phyloP scores from a whole-genome alignment of 2,888 invertebrate species.

The Coenonympha glycerion region DNA sequence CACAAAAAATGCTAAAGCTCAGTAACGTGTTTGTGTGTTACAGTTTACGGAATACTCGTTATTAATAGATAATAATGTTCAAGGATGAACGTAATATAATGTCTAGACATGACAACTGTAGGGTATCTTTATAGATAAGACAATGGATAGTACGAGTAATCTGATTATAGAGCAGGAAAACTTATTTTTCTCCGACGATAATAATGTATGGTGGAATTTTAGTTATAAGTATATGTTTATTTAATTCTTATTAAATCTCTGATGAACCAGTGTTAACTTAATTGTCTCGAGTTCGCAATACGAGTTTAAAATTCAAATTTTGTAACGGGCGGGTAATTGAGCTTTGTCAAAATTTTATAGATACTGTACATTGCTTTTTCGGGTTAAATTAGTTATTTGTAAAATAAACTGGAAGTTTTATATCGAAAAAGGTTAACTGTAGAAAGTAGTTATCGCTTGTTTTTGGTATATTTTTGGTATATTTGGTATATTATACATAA shows the following conservation, averaged over 20 bases:
- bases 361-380: slow-evolving; percentile 5
- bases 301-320: slow-evolving; percentile 9
- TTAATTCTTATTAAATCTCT: neutral
- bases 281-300: slow-evolving; percentile 7
- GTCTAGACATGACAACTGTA: no score
- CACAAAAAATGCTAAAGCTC: no score
- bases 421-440: slow-evolving; percentile 1
- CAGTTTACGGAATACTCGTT: no score
- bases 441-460: slow-evolving; percentile 5
- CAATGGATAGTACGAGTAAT: no score
- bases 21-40: no score
- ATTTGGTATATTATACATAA: neutral
- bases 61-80: no score
- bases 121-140: no score
- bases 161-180: no score
- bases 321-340: slow-evolving; percentile 3
- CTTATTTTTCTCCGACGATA: no score
- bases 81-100: no score
- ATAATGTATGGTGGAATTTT: no score
- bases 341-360: slow-evolving; percentile 3
- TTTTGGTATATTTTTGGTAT: neutral
- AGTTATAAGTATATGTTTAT: neutral
- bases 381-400: slow-evolving; percentile 8
- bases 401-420: slow-evolving; percentile 7
- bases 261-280: slow-evolving; percentile 7